Evolutionary conservation across 1,140 invertebrate species (phyloP).

Genomic region (Trichogramma pretiosum): DNA sequence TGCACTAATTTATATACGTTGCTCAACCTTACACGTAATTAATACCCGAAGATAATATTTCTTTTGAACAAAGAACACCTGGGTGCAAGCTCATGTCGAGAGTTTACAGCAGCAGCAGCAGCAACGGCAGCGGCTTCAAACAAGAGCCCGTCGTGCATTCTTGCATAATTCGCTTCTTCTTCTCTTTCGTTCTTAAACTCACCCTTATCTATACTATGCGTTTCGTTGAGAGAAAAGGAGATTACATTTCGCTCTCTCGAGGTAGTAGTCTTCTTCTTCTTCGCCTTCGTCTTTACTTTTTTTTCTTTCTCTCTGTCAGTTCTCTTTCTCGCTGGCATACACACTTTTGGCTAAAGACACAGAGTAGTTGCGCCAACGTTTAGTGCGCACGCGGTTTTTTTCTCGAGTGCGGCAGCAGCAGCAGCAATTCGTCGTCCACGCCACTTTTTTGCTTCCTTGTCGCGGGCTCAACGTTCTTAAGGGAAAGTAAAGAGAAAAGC

Average conservation of each 20-base stretch:
- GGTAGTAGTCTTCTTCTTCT: too few species aligned
- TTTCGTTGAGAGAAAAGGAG: not conserved
- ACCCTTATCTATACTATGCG: constrained; percentile 13
- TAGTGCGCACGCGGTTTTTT: constrained; percentile 7
- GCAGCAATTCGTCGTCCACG: not conserved
- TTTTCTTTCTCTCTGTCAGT: constrained; percentile 13
- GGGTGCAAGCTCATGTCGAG: not conserved
- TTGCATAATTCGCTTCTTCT: constrained; percentile 12
- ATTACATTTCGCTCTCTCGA: constrained; percentile 4
- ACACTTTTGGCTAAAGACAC: constrained; percentile 2
- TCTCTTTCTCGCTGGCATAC: constrained; percentile 5
- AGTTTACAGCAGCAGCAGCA: not conserved
- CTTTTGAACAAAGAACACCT: too few species aligned
- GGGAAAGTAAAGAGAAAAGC: too few species aligned
- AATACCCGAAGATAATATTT: too few species aligned
- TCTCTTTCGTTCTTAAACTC: constrained; percentile 16
- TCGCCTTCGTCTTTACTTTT: not conserved
- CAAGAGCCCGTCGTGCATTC: too few species aligned
- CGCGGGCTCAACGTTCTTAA: too few species aligned
- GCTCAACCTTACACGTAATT: too few species aligned
- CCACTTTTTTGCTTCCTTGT: not conserved
- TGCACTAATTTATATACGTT: too few species aligned
- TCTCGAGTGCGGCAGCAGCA: too few species aligned
- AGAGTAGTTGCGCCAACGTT: constrained; percentile 1
- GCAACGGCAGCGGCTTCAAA: too few species aligned